These are phyloP conservation scores for Lampropteryx suffumata DNA, from an alignment of 2,888 invertebrate species.

Conservation along the genomic window DNA sequence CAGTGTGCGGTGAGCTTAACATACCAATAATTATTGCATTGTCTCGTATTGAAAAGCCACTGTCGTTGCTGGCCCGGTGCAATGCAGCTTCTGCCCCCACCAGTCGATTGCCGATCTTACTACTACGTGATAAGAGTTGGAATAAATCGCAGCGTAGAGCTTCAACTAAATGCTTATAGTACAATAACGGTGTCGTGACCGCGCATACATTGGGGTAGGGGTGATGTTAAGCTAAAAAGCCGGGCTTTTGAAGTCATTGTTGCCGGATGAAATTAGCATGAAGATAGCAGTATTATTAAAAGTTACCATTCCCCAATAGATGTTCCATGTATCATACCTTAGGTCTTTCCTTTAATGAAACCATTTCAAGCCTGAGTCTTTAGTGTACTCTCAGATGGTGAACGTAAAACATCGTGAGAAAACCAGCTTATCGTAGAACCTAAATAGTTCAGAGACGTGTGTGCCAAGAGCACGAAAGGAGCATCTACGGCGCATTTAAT, in stretches of 20 bases:
- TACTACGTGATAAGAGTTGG: slow-evolving; percentile 10
- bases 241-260: slow-evolving; percentile 15
- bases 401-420: too few relatives aligned
- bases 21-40: slow-evolving; percentile 44
- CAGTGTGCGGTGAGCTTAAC: slow-evolving; percentile 21
- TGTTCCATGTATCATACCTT: too few relatives aligned
- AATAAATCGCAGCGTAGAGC: slow-evolving; percentile 1
- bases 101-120: slow-evolving; percentile 14
- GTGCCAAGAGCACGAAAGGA: too few relatives aligned
- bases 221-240: slow-evolving; percentile 18
- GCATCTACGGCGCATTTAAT: too few relatives aligned
- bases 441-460: too few relatives aligned
- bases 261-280: slow-evolving; percentile 13
- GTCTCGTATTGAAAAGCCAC: slow-evolving; percentile 45
- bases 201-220: slow-evolving; percentile 50
- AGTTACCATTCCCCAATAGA: not conserved
- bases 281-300: slow-evolving; percentile 5
- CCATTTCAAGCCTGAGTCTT: too few relatives aligned
- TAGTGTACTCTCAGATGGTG: too few relatives aligned
- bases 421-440: too few relatives aligned
- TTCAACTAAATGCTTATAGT: slow-evolving; percentile 48
- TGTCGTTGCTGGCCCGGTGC: slow-evolving; percentile 31
- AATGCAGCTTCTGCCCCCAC: slow-evolving; percentile 23
- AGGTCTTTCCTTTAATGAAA: too few relatives aligned
- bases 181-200: slow-evolving; percentile 60